Conservation (phyloP, 2,797 vertebrate species). For the Malurus leucopterus region DNA sequence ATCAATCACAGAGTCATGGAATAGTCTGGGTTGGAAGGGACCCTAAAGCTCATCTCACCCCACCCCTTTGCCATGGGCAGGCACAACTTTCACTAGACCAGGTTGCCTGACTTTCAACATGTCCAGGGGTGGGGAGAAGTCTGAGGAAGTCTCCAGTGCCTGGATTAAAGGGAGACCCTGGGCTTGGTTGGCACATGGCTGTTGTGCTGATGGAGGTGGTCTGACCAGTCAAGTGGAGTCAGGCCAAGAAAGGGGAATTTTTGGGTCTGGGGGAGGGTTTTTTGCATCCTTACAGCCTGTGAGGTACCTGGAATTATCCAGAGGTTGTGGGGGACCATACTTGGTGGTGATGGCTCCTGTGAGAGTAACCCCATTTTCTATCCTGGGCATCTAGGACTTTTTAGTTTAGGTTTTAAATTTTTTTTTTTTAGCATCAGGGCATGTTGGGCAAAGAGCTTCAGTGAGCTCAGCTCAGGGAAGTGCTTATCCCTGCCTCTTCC, state of each 20-base stretch:
- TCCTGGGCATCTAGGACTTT: neutral
- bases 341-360: rapidly evolving
- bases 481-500: neutral
- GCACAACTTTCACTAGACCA: neutral
- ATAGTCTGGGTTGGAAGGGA: neutral
- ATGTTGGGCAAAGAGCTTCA: neutral
- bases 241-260: neutral
- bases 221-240: rapidly evolving
- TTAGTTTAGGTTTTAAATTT: neutral
- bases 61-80: neutral
- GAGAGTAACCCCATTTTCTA: neutral
- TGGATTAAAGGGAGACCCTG: neutral
- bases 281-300: rapidly evolving
- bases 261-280: neutral
- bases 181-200: rapidly evolving
- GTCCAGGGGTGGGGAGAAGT: neutral
- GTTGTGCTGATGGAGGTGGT: neutral
- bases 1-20: neutral
- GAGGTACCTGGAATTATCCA: neutral
- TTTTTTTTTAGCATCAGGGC: neutral
- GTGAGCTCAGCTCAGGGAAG: neutral
- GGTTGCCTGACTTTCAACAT: neutral
- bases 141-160: neutral
- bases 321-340: neutral
- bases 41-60: neutral